Base-by-base conservation (phyloP, 2,888 invertebrate genomes). In the Microctonus brassicae region DNA sequence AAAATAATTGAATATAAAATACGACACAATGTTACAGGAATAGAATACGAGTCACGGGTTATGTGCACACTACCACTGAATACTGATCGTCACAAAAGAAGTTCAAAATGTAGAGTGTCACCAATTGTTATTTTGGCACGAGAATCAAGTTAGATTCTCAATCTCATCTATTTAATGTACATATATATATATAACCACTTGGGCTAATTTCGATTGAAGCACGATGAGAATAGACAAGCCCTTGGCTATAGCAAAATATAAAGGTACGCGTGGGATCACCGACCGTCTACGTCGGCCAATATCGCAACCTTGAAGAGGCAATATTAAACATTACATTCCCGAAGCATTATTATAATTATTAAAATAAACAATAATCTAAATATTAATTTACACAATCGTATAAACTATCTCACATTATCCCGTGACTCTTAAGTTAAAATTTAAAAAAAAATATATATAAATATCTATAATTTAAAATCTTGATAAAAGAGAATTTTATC, bases 221-320 rank as follows among this genome's bases (percentile, higher is more conserved):
- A 55, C 47, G 63, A 29, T 58, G 13, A 26, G 67, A 57, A 63
- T 61, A 67, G 67, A 71, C 66, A 63, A 71, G 67, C 65, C 68
- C 20, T 55, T 58, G 33, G 72, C 29, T 34, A 42, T 47, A 42
- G 24, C 33, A 33, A 70, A 57, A 70, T 55, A 39, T 61, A 26
- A 64, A 63, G 29, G 34, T 17, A 60, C 33, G 58, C 60, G 65
- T 60, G 72, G 69, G 73, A 73, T 73, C 73, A 73, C 33, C 62
- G 73, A 73, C 73, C 73, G 73, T 73, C 36, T 34, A 39, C 62
- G 29, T 42, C 60, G 61, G 42, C 58, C 55, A 52, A 47, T 36
- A 61, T 65, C 65, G 69, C 66, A 73, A 73, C 73, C 73, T 73
- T 73, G 73, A 73, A 52, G 62, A 55, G 24, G 33, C 22, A 17